A percentile compares a stretch with the other conserved stretches of the same genome.
Evolutionary conservation across 2,113 vertebrate species (phyloP).

Genomic region (Tyrannus savana): DNA sequence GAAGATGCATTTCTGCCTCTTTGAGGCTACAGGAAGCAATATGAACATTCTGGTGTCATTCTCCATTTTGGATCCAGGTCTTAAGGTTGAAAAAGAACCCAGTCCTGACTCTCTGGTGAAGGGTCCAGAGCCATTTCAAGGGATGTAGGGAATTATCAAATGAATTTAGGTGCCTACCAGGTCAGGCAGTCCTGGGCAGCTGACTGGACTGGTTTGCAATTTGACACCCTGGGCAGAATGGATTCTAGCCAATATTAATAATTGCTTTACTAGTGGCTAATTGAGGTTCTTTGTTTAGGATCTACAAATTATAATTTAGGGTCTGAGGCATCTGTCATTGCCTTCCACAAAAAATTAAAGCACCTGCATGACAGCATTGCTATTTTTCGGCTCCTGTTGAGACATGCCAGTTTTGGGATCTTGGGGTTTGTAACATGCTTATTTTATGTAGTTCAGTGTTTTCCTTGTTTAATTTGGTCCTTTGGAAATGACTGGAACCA

Average conservation of each 20-base stretch:
- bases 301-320: background rate
- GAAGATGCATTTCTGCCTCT: background rate
- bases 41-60: background rate
- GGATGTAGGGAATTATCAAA: background rate
- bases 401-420: background rate
- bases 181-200: background rate
- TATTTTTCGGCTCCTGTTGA: background rate
- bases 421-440: background rate
- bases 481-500: background rate
- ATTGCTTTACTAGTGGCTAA: conserved; percentile 44
- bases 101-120: background rate
- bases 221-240: conserved; percentile 35
- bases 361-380: background rate
- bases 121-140: background rate
- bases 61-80: background rate
- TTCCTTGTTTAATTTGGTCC: background rate
- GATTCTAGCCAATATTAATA: conserved; percentile 48
- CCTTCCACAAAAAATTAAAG: background rate
- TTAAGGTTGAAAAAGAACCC: background rate
- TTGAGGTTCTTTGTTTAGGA: conserved; percentile 45
- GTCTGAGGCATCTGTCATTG: conserved; percentile 31
- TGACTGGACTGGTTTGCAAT: background rate
- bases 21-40: background rate
- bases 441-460: rapidly evolving
- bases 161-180: background rate